Percentiles rank a stretch among this genome's conserved stretches.
phyloP scores from a whole-genome alignment of 92 coral and sea anemone genomes.

The Parazoanthus darwini region DNA sequence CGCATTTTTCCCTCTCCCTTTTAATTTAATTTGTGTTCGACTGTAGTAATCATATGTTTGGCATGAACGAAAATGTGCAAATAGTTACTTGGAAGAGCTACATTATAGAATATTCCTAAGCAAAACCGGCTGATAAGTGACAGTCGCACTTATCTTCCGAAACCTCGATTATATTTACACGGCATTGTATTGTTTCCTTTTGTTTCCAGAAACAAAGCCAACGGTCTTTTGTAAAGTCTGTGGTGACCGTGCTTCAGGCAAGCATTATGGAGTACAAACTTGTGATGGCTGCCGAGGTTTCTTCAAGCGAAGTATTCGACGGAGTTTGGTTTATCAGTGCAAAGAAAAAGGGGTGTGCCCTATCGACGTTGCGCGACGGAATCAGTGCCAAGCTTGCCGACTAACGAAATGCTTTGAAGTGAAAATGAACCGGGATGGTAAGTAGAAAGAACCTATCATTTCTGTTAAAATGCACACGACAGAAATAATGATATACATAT shows the following conservation, averaged over 20 bases:
- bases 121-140: not conserved
- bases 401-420: conserved; percentile 90
- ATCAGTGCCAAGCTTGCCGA: conserved; percentile 96
- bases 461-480: not conserved
- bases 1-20: not conserved
- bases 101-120: not conserved
- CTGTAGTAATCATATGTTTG: not conserved
- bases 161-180: conserved; percentile 28
- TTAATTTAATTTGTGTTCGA: not conserved
- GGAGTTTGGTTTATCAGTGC: conserved; percentile 86
- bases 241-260: conserved; percentile 96
- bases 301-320: conserved; percentile 93
- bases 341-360: conserved; percentile 92
- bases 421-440: conserved; percentile 94
- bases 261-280: conserved; percentile 92
- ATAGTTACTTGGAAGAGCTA: too few species aligned
- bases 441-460: conserved; percentile 26
- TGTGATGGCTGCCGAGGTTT: conserved; percentile 98
- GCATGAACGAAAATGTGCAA: not conserved
- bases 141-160: not conserved
- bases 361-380: conserved; percentile 91
- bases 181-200: conserved; percentile 23
- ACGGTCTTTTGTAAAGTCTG: conserved; percentile 84
- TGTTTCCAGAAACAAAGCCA: conserved; percentile 68
- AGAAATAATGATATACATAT: not conserved